These are phyloP conservation scores for Lagria hirta DNA, from an alignment of 2,888 invertebrate genomes.

Conservation along the genomic window DNA sequence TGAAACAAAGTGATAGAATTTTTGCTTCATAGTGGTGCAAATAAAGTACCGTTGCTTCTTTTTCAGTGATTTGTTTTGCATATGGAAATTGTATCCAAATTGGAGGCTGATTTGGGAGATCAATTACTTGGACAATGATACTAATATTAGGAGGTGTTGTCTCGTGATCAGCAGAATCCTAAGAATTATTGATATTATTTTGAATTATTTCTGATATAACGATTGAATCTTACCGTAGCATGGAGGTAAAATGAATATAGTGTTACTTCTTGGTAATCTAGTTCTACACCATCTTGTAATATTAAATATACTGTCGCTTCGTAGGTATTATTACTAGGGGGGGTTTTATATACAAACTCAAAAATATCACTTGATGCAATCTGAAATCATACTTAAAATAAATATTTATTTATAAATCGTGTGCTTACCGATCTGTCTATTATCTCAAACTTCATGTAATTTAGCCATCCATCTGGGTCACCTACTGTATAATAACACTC, in stretches of 20 bases:
- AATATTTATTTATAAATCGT: neutral
- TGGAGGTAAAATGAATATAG: slow-evolving; percentile 60
- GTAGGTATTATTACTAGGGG: slow-evolving; percentile 20
- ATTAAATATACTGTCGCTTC: slow-evolving; percentile 38
- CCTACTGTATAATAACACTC: slow-evolving; percentile 30
- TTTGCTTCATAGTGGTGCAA: neutral
- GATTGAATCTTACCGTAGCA: slow-evolving; percentile 54
- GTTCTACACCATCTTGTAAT: slow-evolving; percentile 30
- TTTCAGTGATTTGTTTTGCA: slow-evolving; percentile 61
- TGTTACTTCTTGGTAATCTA: slow-evolving; percentile 54
- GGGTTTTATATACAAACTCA: slow-evolving; percentile 26
- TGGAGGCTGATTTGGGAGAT: slow-evolving; percentile 62
- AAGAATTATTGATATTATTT: slow-evolving; percentile 16
- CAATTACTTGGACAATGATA: slow-evolving; percentile 60
- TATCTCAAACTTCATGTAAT: slow-evolving; percentile 26
- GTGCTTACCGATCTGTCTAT: slow-evolving; percentile 18
- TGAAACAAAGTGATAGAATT: slow-evolving; percentile 4
- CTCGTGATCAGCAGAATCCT: slow-evolving; percentile 53
- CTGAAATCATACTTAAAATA: slow-evolving; percentile 22
- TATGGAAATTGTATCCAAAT: slow-evolving; percentile 62
- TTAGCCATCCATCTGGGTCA: slow-evolving; percentile 41
- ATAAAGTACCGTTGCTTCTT: slow-evolving; percentile 37
- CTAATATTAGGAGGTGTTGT: slow-evolving; percentile 53
- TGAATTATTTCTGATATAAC: slow-evolving; percentile 9
- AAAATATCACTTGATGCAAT: slow-evolving; percentile 30